Evolutionary conservation across 2,113 vertebrate genomes (phyloP), one percentile per base, ranked within the genome.

Genomic region (Butorides virescens): DNA sequence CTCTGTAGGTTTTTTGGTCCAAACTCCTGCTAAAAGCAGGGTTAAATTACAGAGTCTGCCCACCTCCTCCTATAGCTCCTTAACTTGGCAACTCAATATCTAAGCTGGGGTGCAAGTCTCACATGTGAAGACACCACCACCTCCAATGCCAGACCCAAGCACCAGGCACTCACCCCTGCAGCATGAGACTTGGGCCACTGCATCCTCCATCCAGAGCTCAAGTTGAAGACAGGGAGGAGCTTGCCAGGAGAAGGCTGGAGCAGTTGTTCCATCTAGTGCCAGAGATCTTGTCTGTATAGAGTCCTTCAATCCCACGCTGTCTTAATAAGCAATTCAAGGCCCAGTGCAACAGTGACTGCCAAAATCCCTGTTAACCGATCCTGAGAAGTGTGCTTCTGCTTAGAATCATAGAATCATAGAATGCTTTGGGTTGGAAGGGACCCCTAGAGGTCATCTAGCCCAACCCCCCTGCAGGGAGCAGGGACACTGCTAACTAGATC

Each of bases 71-170:
- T 39, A 1, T 13, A 55, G 14, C 21, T 92, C 27, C 37, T 70
- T 36, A 42, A 30, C 27, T 53, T n/a, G 30, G 36, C 7, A 65
- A 13, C 26, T 72, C 34, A 32, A 4, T 12, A 27, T 13, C 68
- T 81, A 62, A 53, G 3, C 15, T 42, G 36, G 7, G 2, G 4
- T 39, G 3, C 21, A 37, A 4, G 39, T 52, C 34, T 81, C 65
- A 53, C 15, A 16, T 0, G 0, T 36, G 73, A 61, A 88, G 7
- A 34, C 30, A 25, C 6, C 39, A 15, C 2, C 1, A 5, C 3
- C 22, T 50, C 39, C 1, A 0, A 6, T 5, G 1, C 13, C 63
- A 80, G 25, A 42, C 1, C 7, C 4, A 73, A 36, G 34, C 37
- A 73, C 13, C 19, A 42, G 25, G 17, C 5, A 21, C 37, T 72